These are phyloP conservation scores for Centropus unirufus DNA, from an alignment of 2,113 vertebrate genomes.

Conservation along the genomic window DNA sequence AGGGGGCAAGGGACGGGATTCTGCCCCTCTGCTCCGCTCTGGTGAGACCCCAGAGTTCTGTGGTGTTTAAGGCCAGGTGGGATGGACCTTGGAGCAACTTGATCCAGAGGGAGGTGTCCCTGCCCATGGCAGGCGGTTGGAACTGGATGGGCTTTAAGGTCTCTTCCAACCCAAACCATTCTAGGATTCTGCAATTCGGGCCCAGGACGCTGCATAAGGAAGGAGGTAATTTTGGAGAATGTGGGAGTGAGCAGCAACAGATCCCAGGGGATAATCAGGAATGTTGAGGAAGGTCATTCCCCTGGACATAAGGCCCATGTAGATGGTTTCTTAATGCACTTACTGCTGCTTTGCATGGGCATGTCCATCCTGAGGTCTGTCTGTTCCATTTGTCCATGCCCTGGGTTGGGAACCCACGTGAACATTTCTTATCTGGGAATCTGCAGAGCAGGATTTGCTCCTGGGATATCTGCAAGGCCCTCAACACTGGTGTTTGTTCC, in stretches of 20 bases:
- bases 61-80: no score
- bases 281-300: neutral
- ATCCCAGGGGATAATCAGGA: neutral
- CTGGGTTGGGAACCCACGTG: neutral
- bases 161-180: no score
- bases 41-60: no score
- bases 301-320: neutral
- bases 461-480: neutral
- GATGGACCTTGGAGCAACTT: no score
- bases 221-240: rapidly evolving
- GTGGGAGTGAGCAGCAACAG: neutral
- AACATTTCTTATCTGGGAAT: neutral
- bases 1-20: no score
- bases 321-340: neutral
- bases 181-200: neutral
- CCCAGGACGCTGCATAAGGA: neutral
- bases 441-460: neutral
- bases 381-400: neutral
- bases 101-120: no score
- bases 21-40: no score
- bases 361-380: neutral
- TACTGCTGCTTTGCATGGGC: neutral
- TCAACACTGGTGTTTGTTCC: neutral
- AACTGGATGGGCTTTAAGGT: no score
- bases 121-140: no score